phyloP scores from a whole-genome alignment of 2,888 invertebrate genomes.

The Apamea crenata region DNA sequence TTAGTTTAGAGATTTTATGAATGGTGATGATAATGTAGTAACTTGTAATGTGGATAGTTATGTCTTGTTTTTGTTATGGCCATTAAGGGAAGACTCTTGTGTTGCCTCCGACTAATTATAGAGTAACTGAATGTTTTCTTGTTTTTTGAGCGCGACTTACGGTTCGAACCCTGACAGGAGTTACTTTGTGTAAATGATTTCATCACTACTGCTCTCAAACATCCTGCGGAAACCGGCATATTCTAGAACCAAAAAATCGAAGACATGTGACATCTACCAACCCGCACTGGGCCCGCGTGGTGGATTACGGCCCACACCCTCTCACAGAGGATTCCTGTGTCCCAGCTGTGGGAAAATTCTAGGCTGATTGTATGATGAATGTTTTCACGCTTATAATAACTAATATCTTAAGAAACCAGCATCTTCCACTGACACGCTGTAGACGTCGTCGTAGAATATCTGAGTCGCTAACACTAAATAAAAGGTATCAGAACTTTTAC shows the following conservation, averaged over 20 bases:
- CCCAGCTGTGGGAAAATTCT: background rate
- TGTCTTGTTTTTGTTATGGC: slow-evolving; percentile 17
- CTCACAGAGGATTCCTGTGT: background rate
- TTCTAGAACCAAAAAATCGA: background rate
- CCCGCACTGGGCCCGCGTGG: background rate
- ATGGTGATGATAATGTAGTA: slow-evolving; percentile 8
- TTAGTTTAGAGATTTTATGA: slow-evolving; percentile 7
- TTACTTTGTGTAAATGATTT: background rate
- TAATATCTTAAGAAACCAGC: background rate
- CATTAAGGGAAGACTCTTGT: background rate
- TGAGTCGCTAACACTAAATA: background rate
- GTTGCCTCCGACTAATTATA: background rate
- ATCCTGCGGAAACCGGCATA: background rate
- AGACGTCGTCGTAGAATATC: background rate
- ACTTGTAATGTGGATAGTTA: slow-evolving; percentile 15
- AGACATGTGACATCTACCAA: background rate
- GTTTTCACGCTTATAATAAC: background rate
- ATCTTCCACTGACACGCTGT: background rate
- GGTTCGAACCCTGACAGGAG: background rate
- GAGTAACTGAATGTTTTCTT: background rate
- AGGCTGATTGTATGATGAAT: background rate
- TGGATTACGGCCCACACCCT: background rate
- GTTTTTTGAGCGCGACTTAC: background rate
- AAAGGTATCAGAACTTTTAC: background rate
- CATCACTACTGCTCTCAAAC: background rate